These are phyloP conservation scores for Brachypodius melanocephalos DNA, from an alignment of 2,113 vertebrate genomes.

Conservation along the genomic window DNA sequence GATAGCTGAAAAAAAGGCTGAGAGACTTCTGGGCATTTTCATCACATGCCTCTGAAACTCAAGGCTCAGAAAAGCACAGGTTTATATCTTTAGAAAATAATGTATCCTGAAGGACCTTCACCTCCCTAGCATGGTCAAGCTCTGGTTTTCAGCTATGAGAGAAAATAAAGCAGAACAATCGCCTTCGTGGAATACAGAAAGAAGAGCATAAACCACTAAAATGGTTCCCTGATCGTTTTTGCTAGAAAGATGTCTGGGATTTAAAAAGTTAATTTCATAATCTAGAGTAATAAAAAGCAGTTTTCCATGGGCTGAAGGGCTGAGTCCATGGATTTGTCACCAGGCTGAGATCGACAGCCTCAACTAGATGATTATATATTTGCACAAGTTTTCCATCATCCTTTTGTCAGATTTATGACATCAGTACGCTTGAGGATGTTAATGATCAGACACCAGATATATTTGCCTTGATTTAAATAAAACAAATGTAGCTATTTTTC, in stretches of 20 bases:
- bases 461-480: constrained; percentile 28
- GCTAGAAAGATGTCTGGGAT: neutral
- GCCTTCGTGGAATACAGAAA: neutral
- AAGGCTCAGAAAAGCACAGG: neutral
- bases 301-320: neutral
- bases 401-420: constrained; percentile 12
- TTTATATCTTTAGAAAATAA: neutral
- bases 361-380: neutral
- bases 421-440: neutral
- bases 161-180: neutral
- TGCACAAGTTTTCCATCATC: neutral
- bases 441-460: neutral
- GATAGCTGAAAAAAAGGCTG: neutral
- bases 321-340: neutral
- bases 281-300: neutral
- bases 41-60: neutral
- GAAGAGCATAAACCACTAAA: neutral
- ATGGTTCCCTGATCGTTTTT: neutral
- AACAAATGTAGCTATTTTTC: constrained; percentile 32
- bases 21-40: neutral
- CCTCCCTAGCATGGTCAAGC: neutral
- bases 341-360: neutral
- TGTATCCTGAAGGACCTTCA: neutral
- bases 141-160: neutral
- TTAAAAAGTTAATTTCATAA: neutral